Base-by-base conservation (phyloP, 2,113 vertebrate genomes). In the Actenoides hombroni region DNA sequence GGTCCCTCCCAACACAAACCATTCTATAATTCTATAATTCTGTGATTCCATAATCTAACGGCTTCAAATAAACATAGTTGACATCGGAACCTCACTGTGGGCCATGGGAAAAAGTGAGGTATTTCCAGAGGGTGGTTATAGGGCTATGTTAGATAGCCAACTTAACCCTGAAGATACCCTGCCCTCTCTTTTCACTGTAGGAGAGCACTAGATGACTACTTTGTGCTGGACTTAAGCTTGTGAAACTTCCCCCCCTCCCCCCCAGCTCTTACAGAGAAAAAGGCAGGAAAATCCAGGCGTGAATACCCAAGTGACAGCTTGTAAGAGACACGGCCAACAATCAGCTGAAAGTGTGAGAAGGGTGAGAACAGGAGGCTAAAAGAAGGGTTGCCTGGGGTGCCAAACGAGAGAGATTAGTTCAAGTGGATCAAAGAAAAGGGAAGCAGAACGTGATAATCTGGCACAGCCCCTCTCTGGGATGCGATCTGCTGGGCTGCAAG, bases 351-450 rank as follows among this genome's bases (percentile, higher is more conserved):
- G 59, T 40, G 67, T 73, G 53, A 87, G 91, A 84, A 60, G 90
- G 51, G 78, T 90, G 78, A 91, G 78, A 84, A 93, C 54, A 86
- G 88, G 69, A 80, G 71, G 76, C 79, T 92, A 19, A 92, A 93
- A 88, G 65, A 54, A 86, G 51, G 57, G 65, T 61, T 79, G 75
- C 42, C 70, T 46, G 61, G 48, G 40, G 79, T 92, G 68, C 67
- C 67, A 80, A 83, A 49, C 0, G 0, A 31, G 71, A 83, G 59
- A 94, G 90, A 95, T 94, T 95, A 64, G 42, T 80, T 70, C 2
- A 9, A 94, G 51, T 56, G 70, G 61, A 84, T 84, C 69, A 91
- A 82, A 87, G 49, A 53, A 85, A 93, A 65, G 68, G 78, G 79
- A 94, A 94, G 73, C 69, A 51, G 54, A 40, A 67, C 4, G 1